A percentile compares a stretch with the other conserved stretches of the same genome.
Conservation (phyloP, 2,888 invertebrate genomes). For the Agapetus fuscipes region DNA sequence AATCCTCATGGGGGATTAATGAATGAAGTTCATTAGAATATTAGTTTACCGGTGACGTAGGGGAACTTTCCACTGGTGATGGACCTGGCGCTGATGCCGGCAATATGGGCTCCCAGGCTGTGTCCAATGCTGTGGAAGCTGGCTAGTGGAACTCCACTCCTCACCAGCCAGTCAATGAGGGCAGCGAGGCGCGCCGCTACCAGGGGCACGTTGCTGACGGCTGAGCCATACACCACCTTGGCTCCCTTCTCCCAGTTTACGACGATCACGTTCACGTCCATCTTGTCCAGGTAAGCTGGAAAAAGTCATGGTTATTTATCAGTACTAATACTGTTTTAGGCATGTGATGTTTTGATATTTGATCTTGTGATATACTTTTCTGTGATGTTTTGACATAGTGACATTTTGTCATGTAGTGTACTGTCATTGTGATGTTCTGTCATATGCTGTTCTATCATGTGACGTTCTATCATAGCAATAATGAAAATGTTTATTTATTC, state of each 20-base stretch:
- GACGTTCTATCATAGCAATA: too few species aligned
- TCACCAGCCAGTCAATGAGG: conserved; percentile 13
- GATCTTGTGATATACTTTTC: too few species aligned
- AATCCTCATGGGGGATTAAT: too few species aligned
- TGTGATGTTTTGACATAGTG: too few species aligned
- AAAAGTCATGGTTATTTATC: too few species aligned
- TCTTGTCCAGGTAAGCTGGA: conserved; percentile 10
- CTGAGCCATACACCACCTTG: conserved; percentile 9
- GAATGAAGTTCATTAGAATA: too few species aligned
- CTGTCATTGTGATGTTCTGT: too few species aligned
- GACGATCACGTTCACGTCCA: conserved; percentile 14
- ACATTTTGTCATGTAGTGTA: too few species aligned
- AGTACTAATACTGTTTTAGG: too few species aligned
- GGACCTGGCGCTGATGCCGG: conserved; percentile 10
- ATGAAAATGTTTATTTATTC: too few species aligned
- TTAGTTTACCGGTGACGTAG: conserved; percentile 11
- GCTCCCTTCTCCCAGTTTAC: conserved; percentile 15
- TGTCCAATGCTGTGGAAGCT: conserved; percentile 17
- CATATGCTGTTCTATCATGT: too few species aligned
- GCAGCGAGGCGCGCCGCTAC: conserved; percentile 6
- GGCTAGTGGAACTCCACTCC: conserved; percentile 2
- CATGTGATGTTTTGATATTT: too few species aligned
- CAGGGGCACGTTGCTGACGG: conserved; percentile 8
- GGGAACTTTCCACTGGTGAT: conserved; percentile 11
- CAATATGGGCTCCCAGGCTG: conserved; percentile 18